Evolutionary conservation across 1,140 invertebrate species (phyloP), one percentile per base, ranked within the genome.

Genomic region (Pseudomyrmex dendroicus): DNA sequence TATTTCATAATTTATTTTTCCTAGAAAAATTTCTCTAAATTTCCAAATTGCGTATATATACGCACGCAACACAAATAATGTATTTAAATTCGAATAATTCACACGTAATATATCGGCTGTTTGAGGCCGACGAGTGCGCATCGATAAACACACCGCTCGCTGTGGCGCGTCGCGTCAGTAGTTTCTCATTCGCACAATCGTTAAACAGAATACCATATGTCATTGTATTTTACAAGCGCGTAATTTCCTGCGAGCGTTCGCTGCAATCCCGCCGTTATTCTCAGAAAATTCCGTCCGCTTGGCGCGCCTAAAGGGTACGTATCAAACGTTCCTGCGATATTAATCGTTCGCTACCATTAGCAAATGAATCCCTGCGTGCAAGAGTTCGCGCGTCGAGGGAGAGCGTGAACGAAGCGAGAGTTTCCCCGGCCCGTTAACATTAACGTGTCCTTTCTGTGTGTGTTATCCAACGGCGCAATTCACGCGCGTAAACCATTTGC

Each of bases 271-370:
- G 54, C 54, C 54, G 54, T 44, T 59, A 72, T 72, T 72, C 76
- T 80, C 76, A 80, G 76, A 80, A 72, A 80, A 66, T 57, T 80
- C 50, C 25, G 8, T 15, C 20, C 12, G 44, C 44, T 70, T 13
- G 44, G 17, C 64, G 63, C 62, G 2, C 76, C 76, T 80, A 61
- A 72, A 59, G 76, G 52, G 64, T 63, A 35, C 35, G 35, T 35
- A 80, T 46, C 54, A 72, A 80, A 70, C 44, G 52, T 10, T 35
- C 35, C 52, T 59, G 9, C 44, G 56, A 80, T 80, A 80, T 80
- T 80, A 80, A 80, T 80, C 66, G 76, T 15, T 48, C 66, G 20
- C 76, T 70, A 80, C 76, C 66, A 80, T 80, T 80, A 80, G 76
- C 54, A 80, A 80, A 80, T 80, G 56, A 66, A 54, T 35, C 12